Conservation (phyloP, 1,140 invertebrate species). For the Sipha flava region DNA sequence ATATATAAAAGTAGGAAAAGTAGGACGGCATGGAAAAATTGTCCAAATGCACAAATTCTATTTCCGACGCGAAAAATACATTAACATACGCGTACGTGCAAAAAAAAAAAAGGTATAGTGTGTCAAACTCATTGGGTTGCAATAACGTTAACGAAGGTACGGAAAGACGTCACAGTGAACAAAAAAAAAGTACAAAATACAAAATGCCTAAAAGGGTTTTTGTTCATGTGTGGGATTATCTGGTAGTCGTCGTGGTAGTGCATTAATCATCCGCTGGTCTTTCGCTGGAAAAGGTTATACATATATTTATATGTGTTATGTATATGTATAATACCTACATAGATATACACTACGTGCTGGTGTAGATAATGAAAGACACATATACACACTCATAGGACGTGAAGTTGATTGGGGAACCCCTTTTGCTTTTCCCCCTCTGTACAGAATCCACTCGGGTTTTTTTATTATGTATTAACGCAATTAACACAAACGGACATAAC, state of each 20-base stretch:
- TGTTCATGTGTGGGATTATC: not conserved
- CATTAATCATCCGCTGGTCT: constrained; percentile 25
- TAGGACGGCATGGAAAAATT: constrained; percentile 5
- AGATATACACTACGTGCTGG: not conserved
- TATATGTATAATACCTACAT: not conserved
- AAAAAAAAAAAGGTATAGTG: not conserved
- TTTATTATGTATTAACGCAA: constrained; percentile 6
- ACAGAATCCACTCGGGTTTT: not conserved
- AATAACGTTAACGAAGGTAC: constrained; percentile 24
- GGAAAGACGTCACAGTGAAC: constrained; percentile 7
- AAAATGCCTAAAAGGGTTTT: constrained; percentile 27
- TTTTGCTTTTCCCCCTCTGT: not conserved
- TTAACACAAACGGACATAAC: constrained; percentile 19
- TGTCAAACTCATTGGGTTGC: constrained; percentile 7
- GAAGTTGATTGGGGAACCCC: constrained; percentile 18
- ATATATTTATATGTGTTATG: not conserved
- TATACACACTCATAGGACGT: not conserved
- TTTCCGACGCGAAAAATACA: constrained; percentile 6
- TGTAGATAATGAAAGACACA: constrained; percentile 5
- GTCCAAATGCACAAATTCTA: constrained; percentile 14
- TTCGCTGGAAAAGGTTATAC: constrained; percentile 9
- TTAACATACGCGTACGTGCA: not conserved
- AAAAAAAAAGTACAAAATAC: not conserved
- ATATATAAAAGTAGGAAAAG: not conserved
- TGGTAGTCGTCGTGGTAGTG: constrained; percentile 25